A percentile compares a stretch with the other conserved stretches of the same genome.
Conservation (phyloP, 1,140 invertebrate genomes). For the Diorhabda carinulata region DNA sequence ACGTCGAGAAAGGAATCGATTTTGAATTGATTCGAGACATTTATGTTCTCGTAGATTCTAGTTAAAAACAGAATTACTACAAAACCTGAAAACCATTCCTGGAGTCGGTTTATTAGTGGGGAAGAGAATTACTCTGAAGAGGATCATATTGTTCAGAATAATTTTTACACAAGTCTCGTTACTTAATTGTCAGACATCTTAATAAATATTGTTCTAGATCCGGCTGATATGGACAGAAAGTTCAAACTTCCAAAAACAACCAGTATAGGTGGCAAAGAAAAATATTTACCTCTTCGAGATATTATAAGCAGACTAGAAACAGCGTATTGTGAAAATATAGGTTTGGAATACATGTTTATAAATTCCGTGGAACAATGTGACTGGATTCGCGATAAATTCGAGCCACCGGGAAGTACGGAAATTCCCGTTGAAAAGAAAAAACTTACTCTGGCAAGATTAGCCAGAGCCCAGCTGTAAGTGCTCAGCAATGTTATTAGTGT, state of each 20-base stretch:
- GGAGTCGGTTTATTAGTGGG: no score
- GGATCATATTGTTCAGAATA: no score
- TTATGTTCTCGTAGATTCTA: no score
- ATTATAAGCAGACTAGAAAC: conserved; percentile 88
- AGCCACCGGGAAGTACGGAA: conserved; percentile 86
- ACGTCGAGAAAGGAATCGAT: no score
- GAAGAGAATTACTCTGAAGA: no score
- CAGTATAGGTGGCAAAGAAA: conserved; percentile 92
- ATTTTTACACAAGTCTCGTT: no score
- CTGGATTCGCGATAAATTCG: conserved; percentile 95
- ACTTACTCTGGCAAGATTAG: conserved; percentile 78
- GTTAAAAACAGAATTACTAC: no score
- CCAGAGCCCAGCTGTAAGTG: conserved; percentile 60
- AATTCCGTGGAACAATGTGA: conserved; percentile 95
- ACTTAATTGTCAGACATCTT: not conserved
- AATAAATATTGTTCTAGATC: conserved; percentile 87
- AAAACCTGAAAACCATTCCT: no score
- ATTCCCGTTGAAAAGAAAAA: conserved; percentile 86
- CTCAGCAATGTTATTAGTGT: not conserved
- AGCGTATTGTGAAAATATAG: conserved; percentile 82
- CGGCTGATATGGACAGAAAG: conserved; percentile 90
- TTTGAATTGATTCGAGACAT: no score
- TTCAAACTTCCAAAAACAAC: conserved; percentile 96
- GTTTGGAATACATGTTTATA: conserved; percentile 98
- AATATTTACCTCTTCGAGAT: conserved; percentile 81